Evolutionary conservation across 2,113 vertebrate genomes (phyloP).

Genomic region (Myanophis thanlyinensis): DNA sequence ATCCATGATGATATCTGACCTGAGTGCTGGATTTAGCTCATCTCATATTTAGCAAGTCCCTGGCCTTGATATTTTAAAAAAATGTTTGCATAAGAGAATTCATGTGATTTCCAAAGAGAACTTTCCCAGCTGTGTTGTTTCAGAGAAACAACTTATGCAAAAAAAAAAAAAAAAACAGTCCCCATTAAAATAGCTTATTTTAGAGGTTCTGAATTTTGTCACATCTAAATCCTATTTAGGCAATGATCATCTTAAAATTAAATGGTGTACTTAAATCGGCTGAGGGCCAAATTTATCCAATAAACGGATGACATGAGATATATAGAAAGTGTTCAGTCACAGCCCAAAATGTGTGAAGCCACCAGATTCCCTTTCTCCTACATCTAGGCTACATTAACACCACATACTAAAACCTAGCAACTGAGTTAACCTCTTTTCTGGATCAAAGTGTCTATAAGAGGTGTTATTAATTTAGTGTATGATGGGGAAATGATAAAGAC

Average conservation of each 20-base stretch:
- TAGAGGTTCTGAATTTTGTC: not conserved
- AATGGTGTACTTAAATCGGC: not conserved
- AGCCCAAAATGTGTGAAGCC: not conserved
- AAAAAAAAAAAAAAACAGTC: not conserved
- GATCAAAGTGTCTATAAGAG: not conserved
- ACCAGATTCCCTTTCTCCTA: not conserved
- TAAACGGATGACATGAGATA: not conserved
- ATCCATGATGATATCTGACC: not conserved
- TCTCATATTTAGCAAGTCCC: not conserved
- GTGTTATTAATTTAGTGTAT: not conserved
- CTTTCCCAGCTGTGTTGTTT: not conserved
- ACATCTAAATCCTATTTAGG: not conserved
- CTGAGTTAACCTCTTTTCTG: constrained; percentile 4
- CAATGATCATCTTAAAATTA: not conserved
- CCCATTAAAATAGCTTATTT: not conserved
- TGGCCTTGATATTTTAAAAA: not conserved
- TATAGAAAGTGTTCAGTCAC: not conserved
- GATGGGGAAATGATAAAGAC: not conserved
- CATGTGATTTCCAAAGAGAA: not conserved
- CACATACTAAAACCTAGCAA: not conserved
- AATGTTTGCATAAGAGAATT: not conserved
- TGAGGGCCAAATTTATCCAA: not conserved
- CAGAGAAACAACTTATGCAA: not conserved
- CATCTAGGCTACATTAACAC: not conserved
- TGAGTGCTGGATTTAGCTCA: not conserved